Evolutionary conservation across 2,888 invertebrate species (phyloP).

Genomic region (Agrenia bidenticulata): DNA sequence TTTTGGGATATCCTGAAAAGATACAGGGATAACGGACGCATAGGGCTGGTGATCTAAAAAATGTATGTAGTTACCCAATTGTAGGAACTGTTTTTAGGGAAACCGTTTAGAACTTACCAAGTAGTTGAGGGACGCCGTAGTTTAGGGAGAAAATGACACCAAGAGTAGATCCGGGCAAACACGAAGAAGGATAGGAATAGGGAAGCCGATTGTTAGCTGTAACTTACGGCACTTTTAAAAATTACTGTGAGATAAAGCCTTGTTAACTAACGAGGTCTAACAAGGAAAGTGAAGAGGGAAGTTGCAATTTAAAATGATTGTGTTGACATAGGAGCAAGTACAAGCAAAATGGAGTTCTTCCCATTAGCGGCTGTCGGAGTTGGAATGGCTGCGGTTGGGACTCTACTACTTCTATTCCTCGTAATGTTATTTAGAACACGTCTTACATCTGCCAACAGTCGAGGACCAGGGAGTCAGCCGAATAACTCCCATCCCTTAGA

Average conservation of each 20-base stretch:
- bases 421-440: slow-evolving; percentile 52
- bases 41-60: too few relatives aligned
- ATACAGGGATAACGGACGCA: too few relatives aligned
- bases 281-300: slow-evolving; percentile 1
- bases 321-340: slow-evolving; percentile 45
- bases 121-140: too few relatives aligned
- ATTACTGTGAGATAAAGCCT: neutral
- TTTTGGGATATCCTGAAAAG: too few relatives aligned
- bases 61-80: too few relatives aligned
- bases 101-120: too few relatives aligned
- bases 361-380: slow-evolving; percentile 52
- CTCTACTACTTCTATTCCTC: slow-evolving; percentile 49
- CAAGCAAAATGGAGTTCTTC: slow-evolving; percentile 52
- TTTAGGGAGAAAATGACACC: too few relatives aligned
- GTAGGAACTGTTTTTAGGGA: too few relatives aligned
- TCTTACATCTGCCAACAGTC: slow-evolving; percentile 38
- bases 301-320: slow-evolving; percentile 24
- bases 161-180: too few relatives aligned
- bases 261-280: slow-evolving; percentile 8
- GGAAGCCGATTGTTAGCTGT: neutral
- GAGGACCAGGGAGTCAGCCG: slow-evolving; percentile 21
- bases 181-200: too few relatives aligned
- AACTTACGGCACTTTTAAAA: neutral
- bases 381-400: slow-evolving; percentile 51
- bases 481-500: slow-evolving; percentile 36